Conservation (phyloP, 2,113 vertebrate genomes). For the Sardina pilchardus region DNA sequence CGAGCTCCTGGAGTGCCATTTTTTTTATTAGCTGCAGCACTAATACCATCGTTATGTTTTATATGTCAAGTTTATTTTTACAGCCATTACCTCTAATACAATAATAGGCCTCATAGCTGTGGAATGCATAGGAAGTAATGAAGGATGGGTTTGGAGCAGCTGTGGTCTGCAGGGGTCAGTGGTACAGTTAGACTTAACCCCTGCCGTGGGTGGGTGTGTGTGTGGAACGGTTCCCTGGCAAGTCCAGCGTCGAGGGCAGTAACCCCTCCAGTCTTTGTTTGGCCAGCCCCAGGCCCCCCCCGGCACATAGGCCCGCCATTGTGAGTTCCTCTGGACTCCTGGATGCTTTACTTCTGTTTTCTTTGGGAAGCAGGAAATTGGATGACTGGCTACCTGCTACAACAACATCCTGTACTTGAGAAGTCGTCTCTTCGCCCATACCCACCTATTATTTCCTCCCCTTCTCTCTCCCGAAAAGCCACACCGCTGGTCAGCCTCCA, state of each 20-base stretch:
- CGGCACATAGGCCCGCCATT: conserved; percentile 74
- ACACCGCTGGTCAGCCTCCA: conserved; percentile 69
- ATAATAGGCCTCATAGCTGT: conserved; percentile 74
- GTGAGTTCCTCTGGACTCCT: conserved; percentile 65
- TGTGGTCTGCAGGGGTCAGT: conserved; percentile 63
- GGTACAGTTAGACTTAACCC: conserved; percentile 73
- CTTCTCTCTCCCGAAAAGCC: conserved; percentile 55
- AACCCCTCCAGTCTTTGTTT: conserved; percentile 78
- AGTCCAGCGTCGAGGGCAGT: conserved; percentile 71
- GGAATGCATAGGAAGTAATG: conserved; percentile 51
- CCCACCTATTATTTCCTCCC: conserved; percentile 78
- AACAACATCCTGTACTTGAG: conserved; percentile 85
- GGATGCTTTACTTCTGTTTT: conserved; percentile 72
- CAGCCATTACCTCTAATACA: conserved; percentile 76
- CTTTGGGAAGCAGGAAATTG: conserved; percentile 84
- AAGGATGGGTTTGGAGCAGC: conserved; percentile 53
- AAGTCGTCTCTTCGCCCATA: conserved; percentile 78
- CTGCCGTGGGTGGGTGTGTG: conserved; percentile 33
- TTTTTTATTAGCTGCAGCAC: conserved; percentile 58
- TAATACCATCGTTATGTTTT: conserved; percentile 76
- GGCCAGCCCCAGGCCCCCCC: conserved; percentile 49
- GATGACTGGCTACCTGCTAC: conserved; percentile 83
- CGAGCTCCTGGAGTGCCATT: conserved; percentile 30
- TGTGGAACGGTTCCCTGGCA: conserved; percentile 54
- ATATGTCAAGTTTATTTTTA: conserved; percentile 73